A percentile compares a stretch with the other conserved stretches of the same genome.
These are phyloP conservation scores for Liolophura sinensis DNA, from an alignment of 1,140 invertebrate species.

Conservation along the genomic window DNA sequence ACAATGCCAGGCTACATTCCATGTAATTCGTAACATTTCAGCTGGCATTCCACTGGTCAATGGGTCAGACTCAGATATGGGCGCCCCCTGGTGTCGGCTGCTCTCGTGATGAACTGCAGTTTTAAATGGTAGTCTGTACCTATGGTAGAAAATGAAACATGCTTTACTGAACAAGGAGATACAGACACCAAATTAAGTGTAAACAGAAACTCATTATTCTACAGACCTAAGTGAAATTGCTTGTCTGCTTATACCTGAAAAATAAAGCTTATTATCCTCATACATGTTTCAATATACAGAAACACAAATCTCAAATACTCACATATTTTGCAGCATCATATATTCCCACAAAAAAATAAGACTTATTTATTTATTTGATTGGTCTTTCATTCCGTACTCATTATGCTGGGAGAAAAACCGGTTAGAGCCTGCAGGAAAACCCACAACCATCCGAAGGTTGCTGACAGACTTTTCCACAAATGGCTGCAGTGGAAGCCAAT, in stretches of 20 bases:
- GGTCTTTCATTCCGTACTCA: no score
- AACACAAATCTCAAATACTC: no score
- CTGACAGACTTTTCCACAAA: no score
- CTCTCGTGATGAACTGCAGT: constrained; percentile 35
- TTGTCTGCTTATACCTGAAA: background rate
- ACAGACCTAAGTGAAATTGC: background rate
- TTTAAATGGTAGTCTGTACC: constrained; percentile 50
- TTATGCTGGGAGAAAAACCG: no score
- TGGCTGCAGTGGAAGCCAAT: no score
- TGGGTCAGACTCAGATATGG: constrained; percentile 38
- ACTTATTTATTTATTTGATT: no score
- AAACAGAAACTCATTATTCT: background rate
- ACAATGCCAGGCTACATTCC: constrained; percentile 54
- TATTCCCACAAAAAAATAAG: no score
- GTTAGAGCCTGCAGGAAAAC: no score
- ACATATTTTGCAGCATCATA: no score
- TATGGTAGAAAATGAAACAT: constrained; percentile 13
- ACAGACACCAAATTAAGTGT: constrained; percentile 1
- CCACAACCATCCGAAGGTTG: no score
- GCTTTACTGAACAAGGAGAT: background rate
- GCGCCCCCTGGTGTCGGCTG: constrained; percentile 32
- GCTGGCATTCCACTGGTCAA: constrained; percentile 27
- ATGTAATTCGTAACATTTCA: constrained; percentile 48
- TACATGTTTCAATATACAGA: no score
- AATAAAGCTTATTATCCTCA: background rate